Conservation (phyloP, 1,140 invertebrate species). For the Polypedilum pembai region DNA sequence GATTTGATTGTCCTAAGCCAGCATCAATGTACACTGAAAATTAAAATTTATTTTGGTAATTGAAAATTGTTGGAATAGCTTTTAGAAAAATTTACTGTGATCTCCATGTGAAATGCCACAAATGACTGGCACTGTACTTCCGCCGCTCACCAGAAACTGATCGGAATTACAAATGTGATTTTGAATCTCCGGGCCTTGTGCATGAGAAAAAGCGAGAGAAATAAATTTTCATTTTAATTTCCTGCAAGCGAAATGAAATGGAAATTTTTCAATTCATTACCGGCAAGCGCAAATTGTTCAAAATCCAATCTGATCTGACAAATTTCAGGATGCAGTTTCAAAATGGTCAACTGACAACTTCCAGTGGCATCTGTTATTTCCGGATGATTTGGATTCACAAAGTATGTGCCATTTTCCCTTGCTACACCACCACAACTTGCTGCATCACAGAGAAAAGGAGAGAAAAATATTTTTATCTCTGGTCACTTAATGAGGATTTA, state of each 20-base stretch:
- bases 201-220: neutral
- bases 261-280: neutral
- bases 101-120: constrained; percentile 74
- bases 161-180: constrained; percentile 76
- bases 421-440: constrained; percentile 59
- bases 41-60: constrained; percentile 26
- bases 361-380: constrained; percentile 63
- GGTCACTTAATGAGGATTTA: too few relatives aligned
- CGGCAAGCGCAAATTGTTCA: constrained; percentile 57
- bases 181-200: constrained; percentile 56
- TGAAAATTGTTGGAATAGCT: too few relatives aligned
- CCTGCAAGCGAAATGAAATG: neutral
- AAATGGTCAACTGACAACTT: constrained; percentile 72
- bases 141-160: constrained; percentile 75
- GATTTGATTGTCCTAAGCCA: constrained; percentile 61
- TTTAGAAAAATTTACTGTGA: constrained; percentile 62
- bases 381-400: constrained; percentile 73
- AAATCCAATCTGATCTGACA: constrained; percentile 80
- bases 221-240: neutral
- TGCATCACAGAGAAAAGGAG: neutral
- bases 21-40: constrained; percentile 74
- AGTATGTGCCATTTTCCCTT: constrained; percentile 72
- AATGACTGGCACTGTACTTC: constrained; percentile 68
- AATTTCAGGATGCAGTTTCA: constrained; percentile 65
- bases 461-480: too few relatives aligned